Evolutionary conservation across 1,140 invertebrate genomes (phyloP).

Genomic region (Cyclargus thomasi): DNA sequence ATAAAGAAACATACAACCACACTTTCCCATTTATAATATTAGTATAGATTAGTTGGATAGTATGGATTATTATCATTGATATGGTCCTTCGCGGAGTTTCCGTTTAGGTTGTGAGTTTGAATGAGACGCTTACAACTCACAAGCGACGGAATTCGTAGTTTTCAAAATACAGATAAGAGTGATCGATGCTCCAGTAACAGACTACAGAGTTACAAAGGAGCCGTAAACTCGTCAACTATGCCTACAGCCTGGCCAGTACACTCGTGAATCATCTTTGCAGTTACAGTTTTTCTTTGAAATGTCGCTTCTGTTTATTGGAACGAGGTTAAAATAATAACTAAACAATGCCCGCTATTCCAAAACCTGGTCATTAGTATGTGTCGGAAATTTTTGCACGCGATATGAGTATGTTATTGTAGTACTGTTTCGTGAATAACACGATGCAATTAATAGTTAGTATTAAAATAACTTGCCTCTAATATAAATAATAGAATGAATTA

Average conservation of each 20-base stretch:
- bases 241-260: not conserved
- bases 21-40: too few relatives aligned
- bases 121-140: not conserved
- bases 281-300: constrained; percentile 11
- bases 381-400: constrained; percentile 2
- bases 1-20: too few relatives aligned
- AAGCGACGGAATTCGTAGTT: not conserved
- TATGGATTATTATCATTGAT: not conserved
- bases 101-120: too few relatives aligned
- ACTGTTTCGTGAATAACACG: constrained; percentile 1
- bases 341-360: not conserved
- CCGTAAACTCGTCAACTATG: not conserved
- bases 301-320: constrained; percentile 11
- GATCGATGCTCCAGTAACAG: not conserved
- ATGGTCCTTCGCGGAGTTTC: not conserved
- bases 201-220: not conserved
- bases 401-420: not conserved
- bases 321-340: constrained; percentile 14
- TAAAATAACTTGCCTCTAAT: not conserved
- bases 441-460: not conserved
- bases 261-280: not conserved
- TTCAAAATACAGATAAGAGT: not conserved
- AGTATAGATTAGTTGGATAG: too few relatives aligned
- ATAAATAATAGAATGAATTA: not conserved
- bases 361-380: not conserved